Percentiles rank a stretch among this genome's conserved stretches.
Evolutionary conservation across 1,140 invertebrate genomes (phyloP).

Genomic region (Helicoverpa armigera): DNA sequence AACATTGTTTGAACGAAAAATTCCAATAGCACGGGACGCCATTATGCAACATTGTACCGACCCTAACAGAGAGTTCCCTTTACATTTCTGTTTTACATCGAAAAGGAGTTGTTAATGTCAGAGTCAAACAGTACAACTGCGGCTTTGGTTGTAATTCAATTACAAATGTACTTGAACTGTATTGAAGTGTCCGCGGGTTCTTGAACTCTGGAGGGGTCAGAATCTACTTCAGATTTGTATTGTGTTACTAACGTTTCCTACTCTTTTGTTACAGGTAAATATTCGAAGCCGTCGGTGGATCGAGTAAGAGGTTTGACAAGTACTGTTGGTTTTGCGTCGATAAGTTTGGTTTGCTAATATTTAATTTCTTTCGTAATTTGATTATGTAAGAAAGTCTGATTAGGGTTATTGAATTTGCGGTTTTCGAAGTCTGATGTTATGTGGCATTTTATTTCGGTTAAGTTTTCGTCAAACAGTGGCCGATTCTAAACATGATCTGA

Average conservation of each 20-base stretch:
- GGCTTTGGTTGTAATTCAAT: slow-evolving; percentile 61
- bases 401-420: background rate
- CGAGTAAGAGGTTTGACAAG: slow-evolving; percentile 23
- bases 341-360: slow-evolving; percentile 5
- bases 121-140: slow-evolving; percentile 62
- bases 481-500: too few relatives aligned
- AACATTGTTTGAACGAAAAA: slow-evolving; percentile 73
- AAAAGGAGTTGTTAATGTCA: slow-evolving; percentile 59
- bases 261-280: slow-evolving; percentile 75
- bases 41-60: slow-evolving; percentile 56
- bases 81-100: slow-evolving; percentile 65
- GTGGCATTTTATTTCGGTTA: background rate
- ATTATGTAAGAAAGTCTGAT: background rate
- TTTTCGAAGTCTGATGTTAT: background rate
- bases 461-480: too few relatives aligned
- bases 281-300: slow-evolving; percentile 22
- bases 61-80: slow-evolving; percentile 47
- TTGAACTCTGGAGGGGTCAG: slow-evolving; percentile 68
- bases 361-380: slow-evolving; percentile 3
- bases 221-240: slow-evolving; percentile 52
- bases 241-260: slow-evolving; percentile 59
- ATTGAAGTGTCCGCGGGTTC: slow-evolving; percentile 59
- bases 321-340: background rate
- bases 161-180: slow-evolving; percentile 64
- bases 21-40: slow-evolving; percentile 64